These are phyloP conservation scores for Brachionus paranguensis DNA, from an alignment of 1,140 invertebrate species.

Conservation along the genomic window DNA sequence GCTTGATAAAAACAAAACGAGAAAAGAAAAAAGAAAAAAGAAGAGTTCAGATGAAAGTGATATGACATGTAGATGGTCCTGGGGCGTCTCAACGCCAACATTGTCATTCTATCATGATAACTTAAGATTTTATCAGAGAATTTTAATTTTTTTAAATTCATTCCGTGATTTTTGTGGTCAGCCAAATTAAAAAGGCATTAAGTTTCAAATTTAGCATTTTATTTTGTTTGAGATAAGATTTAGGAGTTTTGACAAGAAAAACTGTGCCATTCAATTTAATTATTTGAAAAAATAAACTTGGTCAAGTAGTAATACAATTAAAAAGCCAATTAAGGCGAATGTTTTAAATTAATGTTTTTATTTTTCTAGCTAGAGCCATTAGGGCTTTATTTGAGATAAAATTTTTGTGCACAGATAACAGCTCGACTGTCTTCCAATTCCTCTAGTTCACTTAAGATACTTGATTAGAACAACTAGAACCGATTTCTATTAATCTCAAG, in stretches of 20 bases:
- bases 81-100: neutral
- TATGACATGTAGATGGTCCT: neutral
- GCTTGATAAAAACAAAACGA: neutral
- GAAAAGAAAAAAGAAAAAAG: neutral
- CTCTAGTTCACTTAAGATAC: neutral
- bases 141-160: neutral
- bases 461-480: neutral
- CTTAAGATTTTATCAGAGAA: neutral
- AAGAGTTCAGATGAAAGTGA: neutral
- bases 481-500: neutral
- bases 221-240: neutral
- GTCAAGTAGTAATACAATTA: conserved; percentile 10
- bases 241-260: neutral
- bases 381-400: conserved; percentile 6
- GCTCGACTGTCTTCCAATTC: neutral
- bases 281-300: conserved; percentile 22
- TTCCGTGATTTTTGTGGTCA: neutral
- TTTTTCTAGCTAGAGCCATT: neutral
- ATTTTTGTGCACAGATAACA: neutral
- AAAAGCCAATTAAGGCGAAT: neutral
- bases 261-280: neutral
- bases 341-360: conserved; percentile 4
- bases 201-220: neutral
- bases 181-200: neutral
- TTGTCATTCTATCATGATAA: neutral